These are phyloP conservation scores for Lagodon rhomboides DNA, from an alignment of 2,797 vertebrate species.

Conservation along the genomic window DNA sequence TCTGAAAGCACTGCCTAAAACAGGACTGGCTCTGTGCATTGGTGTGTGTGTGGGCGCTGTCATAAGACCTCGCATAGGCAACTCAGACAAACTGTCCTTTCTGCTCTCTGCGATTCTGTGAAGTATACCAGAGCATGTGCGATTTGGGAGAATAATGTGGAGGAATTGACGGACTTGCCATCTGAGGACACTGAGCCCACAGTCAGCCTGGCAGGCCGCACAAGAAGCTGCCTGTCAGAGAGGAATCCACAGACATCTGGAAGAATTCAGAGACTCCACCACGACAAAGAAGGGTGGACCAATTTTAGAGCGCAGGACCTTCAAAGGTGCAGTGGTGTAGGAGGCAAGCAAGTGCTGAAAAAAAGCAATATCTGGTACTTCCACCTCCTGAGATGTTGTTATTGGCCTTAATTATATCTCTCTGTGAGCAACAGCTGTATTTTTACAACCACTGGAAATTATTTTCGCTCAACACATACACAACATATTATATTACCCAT, in stretches of 20 bases:
- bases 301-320: slow-evolving; percentile 70
- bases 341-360: slow-evolving; percentile 68
- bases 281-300: slow-evolving; percentile 60
- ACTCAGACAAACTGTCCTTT: slow-evolving; percentile 74
- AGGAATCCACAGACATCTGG: slow-evolving; percentile 67
- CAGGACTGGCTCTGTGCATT: slow-evolving; percentile 46
- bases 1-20: slow-evolving; percentile 19
- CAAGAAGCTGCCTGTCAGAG: slow-evolving; percentile 43
- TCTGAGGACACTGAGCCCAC: slow-evolving; percentile 68
- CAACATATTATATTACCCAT: background rate
- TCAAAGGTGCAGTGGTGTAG: slow-evolving; percentile 72
- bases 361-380: slow-evolving; percentile 59
- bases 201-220: slow-evolving; percentile 63
- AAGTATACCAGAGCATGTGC: slow-evolving; percentile 63
- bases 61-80: slow-evolving; percentile 60
- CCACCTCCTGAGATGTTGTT: slow-evolving; percentile 36
- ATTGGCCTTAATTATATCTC: slow-evolving; percentile 24
- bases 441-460: background rate
- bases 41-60: slow-evolving; percentile 62
- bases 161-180: slow-evolving; percentile 61
- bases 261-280: slow-evolving; percentile 61
- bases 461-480: background rate
- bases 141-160: slow-evolving; percentile 65
- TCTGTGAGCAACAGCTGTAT: slow-evolving; percentile 1
- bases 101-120: slow-evolving; percentile 65